Base-by-base conservation (phyloP, 64 coral and sea anemone genomes). In the Montipora foliosa region DNA sequence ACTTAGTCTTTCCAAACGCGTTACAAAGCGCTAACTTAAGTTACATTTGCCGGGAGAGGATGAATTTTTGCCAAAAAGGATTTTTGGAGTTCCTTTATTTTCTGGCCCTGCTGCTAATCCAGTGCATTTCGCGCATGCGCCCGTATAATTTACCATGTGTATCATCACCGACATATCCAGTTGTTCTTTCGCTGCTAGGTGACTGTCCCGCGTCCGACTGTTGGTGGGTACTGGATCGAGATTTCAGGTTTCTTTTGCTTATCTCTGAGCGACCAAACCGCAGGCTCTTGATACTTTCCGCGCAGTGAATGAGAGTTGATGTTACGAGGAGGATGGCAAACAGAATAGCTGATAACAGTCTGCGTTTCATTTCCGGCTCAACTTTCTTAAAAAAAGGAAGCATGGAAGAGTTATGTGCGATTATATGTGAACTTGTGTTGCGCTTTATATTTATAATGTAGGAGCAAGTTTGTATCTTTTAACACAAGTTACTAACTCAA, bases 201-300 rank as follows among this genome's bases (percentile, higher is more conserved):
- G 20, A 71, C 10, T 7, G 68, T 15, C 1, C 5, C 5, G 68
- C 68, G 20, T 24, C 19, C 68, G 8, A 21, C 21, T 24, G 17
- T 15, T 78, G 12, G 3, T 5, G 62, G 62, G 44, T 11, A n/a
- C 82, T 71, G 62, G 3, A 14, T 71, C 66, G 64, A 86, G 6
- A 14, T 86, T 19, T 17, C 4, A 21, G 45, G 16, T 67, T 86
- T 21, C 17, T 86, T 48, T 86, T 67, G 16, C 17, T 46, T 16
- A 86, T 4, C 3, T 37, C 37, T 37, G 82, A 49, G 45, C 82
- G 62, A 49, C 82, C 82, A 19, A 71, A 86, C 60, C 82, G 68
- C 20, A 71, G 3, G 68, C 4, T 71, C 19, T 71, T 37, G 1
- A 37, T 22, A 51, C 82, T 49, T 67, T 86, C 82, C 19, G 45